phyloP scores from a whole-genome alignment of 2,113 vertebrate species.

The Haplochromis vanheusdeni region DNA sequence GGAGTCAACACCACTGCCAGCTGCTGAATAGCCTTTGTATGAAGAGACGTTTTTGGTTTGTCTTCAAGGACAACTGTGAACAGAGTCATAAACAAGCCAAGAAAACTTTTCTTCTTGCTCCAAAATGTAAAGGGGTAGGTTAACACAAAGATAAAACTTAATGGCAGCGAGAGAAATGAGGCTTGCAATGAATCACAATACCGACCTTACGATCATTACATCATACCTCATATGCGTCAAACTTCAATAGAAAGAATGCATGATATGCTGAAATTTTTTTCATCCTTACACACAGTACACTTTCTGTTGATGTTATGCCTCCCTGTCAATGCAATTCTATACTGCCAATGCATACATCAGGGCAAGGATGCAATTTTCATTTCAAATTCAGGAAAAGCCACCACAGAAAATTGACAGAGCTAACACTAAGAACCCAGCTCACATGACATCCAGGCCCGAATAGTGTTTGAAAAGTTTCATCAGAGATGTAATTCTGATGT shows the following conservation, averaged over 20 bases:
- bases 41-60: background rate
- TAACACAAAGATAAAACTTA: background rate
- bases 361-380: background rate
- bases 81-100: background rate
- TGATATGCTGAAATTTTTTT: background rate
- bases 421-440: background rate
- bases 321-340: background rate
- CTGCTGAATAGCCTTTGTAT: conserved; percentile 12
- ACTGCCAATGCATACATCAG: background rate
- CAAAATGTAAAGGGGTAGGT: background rate
- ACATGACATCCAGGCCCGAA: background rate
- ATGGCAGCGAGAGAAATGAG: background rate
- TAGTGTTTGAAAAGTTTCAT: background rate
- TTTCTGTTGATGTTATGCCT: background rate
- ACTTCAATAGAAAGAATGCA: background rate
- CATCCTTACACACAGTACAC: background rate
- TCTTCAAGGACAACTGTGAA: background rate
- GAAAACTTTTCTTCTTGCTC: background rate
- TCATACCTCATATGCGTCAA: background rate
- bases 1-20: background rate
- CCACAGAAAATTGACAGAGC: background rate
- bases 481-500: background rate
- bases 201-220: background rate
- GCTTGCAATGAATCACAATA: background rate
- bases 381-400: background rate